A percentile compares a stretch with the other conserved stretches of the same genome.
Evolutionary conservation across 2,888 invertebrate genomes (phyloP).

Genomic region (Acanthosepion lycidas): DNA sequence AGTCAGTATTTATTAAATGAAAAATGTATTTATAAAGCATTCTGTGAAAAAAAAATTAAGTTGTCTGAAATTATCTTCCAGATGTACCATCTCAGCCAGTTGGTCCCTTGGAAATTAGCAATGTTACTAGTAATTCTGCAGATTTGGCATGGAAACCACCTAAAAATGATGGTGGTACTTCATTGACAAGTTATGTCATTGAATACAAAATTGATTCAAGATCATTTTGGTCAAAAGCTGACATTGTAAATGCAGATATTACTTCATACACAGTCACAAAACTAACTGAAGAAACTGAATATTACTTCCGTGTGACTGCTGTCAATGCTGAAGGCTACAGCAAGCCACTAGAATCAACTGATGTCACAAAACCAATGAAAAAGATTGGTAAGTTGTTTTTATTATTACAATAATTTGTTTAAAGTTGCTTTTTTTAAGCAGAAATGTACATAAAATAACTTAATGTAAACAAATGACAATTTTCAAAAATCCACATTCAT

Average conservation of each 20-base stretch:
- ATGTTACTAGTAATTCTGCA: constrained; percentile 58
- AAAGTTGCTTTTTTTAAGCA: too few species aligned
- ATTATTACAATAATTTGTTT: too few species aligned
- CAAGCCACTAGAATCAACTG: constrained; percentile 78
- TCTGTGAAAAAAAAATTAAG: neutral
- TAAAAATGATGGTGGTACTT: constrained; percentile 64
- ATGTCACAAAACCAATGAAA: constrained; percentile 55
- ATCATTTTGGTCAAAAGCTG: constrained; percentile 50
- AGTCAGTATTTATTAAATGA: neutral
- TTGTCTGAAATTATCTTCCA: constrained; percentile 48
- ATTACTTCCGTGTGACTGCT: constrained; percentile 89
- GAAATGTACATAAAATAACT: too few species aligned
- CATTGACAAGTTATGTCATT: constrained; percentile 63
- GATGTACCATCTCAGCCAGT: constrained; percentile 61
- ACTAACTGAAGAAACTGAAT: constrained; percentile 85
- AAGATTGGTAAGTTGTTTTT: constrained; percentile 53
- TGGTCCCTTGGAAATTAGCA: constrained; percentile 53
- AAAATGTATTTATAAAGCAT: neutral
- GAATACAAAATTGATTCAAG: constrained; percentile 79
- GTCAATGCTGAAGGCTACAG: constrained; percentile 89
- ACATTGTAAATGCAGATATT: constrained; percentile 56
- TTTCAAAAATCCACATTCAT: too few species aligned
- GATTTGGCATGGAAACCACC: constrained; percentile 66
- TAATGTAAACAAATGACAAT: too few species aligned
- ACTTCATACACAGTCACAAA: constrained; percentile 76